phyloP scores from a whole-genome alignment of 2,113 vertebrate species.

The Synodontis membranacea region DNA sequence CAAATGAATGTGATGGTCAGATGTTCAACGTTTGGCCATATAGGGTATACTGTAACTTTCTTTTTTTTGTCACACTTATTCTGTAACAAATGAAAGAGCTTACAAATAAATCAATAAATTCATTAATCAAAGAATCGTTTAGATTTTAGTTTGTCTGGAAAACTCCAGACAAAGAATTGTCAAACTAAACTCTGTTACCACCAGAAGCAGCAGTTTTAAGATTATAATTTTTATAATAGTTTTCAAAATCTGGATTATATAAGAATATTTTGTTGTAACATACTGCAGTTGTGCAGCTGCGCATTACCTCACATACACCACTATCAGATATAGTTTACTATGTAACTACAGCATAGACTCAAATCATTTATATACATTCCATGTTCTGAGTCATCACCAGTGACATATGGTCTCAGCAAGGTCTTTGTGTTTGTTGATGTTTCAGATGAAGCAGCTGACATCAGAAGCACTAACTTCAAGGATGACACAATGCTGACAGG shows the following conservation, averaged over 20 bases:
- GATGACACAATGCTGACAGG: conserved; percentile 45
- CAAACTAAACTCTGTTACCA: too few species aligned
- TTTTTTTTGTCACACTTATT: too few species aligned
- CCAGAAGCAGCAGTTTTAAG: too few species aligned
- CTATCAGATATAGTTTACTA: not conserved
- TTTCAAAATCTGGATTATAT: not conserved
- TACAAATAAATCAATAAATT: too few species aligned
- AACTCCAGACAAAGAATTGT: too few species aligned
- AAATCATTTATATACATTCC: conserved; percentile 1
- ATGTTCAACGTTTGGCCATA: too few species aligned
- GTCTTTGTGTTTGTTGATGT: not conserved
- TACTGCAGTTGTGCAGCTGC: not conserved
- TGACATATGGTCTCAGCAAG: conserved; percentile 2
- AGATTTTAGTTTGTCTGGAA: too few species aligned
- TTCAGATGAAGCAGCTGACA: conserved; percentile 56
- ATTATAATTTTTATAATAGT: not conserved
- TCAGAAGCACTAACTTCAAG: not conserved
- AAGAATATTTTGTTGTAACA: not conserved
- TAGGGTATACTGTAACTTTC: too few species aligned
- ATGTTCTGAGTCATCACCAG: not conserved
- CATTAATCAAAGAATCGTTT: too few species aligned
- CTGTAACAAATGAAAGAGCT: too few species aligned
- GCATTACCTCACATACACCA: not conserved
- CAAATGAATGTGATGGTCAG: too few species aligned
- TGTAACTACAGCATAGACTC: not conserved